Percentiles rank a stretch among this genome's conserved stretches.
phyloP scores from a whole-genome alignment of 2,797 vertebrate genomes.

The Sebastes minor region DNA sequence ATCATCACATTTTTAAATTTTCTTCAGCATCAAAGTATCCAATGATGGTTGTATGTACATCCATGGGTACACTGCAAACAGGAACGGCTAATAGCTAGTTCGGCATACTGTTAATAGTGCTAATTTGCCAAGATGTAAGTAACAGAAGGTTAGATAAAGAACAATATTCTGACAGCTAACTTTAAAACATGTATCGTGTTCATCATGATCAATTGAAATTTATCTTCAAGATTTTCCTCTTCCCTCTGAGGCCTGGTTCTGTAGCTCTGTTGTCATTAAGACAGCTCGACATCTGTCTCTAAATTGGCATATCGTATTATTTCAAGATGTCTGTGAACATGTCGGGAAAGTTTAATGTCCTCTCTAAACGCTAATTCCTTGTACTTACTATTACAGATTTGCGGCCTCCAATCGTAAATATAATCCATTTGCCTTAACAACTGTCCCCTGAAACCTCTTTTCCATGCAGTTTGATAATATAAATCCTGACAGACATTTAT shows the following conservation, averaged over 20 bases:
- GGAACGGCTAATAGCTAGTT: background rate
- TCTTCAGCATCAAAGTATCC: background rate
- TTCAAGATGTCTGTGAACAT: slow-evolving; percentile 59
- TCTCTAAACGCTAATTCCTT: slow-evolving; percentile 65
- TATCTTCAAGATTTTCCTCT: background rate
- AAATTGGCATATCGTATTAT: slow-evolving; percentile 48
- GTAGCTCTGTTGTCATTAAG: slow-evolving; percentile 20
- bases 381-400: slow-evolving; percentile 68
- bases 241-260: slow-evolving; percentile 2
- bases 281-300: slow-evolving; percentile 54
- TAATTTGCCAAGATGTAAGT: background rate
- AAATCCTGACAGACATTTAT: slow-evolving; percentile 79
- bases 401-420: slow-evolving; percentile 63
- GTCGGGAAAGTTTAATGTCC: slow-evolving; percentile 63
- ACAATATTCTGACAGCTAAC: background rate
- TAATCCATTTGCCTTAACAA: slow-evolving; percentile 73
- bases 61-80: background rate
- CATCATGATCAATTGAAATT: slow-evolving; percentile 17
- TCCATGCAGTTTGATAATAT: slow-evolving; percentile 69
- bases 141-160: background rate
- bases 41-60: background rate
- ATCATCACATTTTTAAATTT: background rate
- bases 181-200: background rate
- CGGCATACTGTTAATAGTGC: background rate
- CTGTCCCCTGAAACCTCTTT: slow-evolving; percentile 69